Conservation (phyloP, 2,113 vertebrate species). For the Hemiprocne comata region DNA sequence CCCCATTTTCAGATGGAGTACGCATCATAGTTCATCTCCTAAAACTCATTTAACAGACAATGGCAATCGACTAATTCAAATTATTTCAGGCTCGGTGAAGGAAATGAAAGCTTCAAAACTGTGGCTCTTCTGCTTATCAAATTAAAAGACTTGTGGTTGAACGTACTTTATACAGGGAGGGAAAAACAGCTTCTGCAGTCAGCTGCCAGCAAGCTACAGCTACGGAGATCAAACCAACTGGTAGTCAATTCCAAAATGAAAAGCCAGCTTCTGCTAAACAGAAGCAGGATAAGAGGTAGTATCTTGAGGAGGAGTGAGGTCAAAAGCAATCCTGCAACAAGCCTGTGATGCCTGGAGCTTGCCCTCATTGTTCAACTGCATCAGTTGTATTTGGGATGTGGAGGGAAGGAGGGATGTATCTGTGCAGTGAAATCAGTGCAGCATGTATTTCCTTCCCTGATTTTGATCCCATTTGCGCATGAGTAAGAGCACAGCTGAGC, state of each 20-base stretch:
- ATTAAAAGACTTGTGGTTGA: background rate
- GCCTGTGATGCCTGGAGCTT: background rate
- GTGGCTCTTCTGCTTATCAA: background rate
- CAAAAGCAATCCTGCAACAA: background rate
- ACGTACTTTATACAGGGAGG: background rate
- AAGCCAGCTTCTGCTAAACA: background rate
- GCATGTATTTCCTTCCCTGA: background rate
- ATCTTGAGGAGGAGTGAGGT: background rate
- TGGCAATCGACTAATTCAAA: background rate
- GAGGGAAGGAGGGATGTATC: background rate
- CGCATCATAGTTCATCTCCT: background rate
- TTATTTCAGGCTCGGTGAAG: background rate
- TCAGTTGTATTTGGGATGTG: background rate
- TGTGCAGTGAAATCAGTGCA: background rate
- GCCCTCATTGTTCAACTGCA: background rate
- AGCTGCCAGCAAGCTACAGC: background rate
- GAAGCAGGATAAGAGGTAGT: rapidly evolving
- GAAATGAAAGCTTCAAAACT: background rate
- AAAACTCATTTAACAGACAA: background rate
- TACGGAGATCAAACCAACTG: background rate
- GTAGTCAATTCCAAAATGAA: background rate
- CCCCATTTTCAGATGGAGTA: background rate
- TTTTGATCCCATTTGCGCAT: background rate
- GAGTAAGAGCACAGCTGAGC: background rate
- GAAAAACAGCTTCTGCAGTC: background rate